Evolutionary conservation across 2,888 invertebrate genomes (phyloP).

Genomic region (Xanthorhoe spadicearia): DNA sequence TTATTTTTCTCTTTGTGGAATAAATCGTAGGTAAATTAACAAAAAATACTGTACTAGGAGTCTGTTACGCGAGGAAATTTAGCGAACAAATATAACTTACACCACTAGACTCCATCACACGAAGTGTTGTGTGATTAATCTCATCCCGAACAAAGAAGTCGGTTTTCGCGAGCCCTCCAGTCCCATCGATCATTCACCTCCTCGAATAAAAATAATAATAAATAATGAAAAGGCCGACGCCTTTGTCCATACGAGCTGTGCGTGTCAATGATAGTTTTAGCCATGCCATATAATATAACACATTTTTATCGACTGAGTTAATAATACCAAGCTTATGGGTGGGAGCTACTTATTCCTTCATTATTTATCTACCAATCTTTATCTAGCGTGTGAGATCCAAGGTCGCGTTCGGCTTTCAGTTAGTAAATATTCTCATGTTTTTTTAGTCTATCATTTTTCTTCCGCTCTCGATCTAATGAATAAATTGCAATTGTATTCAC

Average conservation of each 20-base stretch:
- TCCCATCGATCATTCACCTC: conserved; percentile 79
- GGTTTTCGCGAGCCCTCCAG: conserved; percentile 71
- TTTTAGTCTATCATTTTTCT: conserved; percentile 29
- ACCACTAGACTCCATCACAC: conserved; percentile 68
- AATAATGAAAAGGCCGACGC: conserved; percentile 69
- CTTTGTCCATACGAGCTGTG: conserved; percentile 76
- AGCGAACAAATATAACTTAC: conserved; percentile 70
- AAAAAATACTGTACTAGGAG: no score
- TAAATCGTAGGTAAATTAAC: no score
- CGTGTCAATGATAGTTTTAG: conserved; percentile 73
- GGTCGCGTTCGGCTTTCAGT: conserved; percentile 41
- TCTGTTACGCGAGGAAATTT: neutral
- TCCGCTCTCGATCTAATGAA: conserved; percentile 29
- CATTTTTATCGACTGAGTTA: conserved; percentile 53
- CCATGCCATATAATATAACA: conserved; percentile 40
- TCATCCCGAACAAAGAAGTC: conserved; percentile 77
- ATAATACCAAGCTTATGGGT: conserved; percentile 39
- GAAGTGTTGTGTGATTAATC: conserved; percentile 78
- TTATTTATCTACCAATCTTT: conserved; percentile 36
- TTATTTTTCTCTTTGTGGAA: no score
- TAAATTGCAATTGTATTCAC: conserved; percentile 28
- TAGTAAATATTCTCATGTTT: conserved; percentile 43
- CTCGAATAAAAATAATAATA: conserved; percentile 82
- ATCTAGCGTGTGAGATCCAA: conserved; percentile 50
- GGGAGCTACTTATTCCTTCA: conserved; percentile 16